Evolutionary conservation across 2,113 vertebrate species (phyloP).

Genomic region (Chloropsis cyanopogon): DNA sequence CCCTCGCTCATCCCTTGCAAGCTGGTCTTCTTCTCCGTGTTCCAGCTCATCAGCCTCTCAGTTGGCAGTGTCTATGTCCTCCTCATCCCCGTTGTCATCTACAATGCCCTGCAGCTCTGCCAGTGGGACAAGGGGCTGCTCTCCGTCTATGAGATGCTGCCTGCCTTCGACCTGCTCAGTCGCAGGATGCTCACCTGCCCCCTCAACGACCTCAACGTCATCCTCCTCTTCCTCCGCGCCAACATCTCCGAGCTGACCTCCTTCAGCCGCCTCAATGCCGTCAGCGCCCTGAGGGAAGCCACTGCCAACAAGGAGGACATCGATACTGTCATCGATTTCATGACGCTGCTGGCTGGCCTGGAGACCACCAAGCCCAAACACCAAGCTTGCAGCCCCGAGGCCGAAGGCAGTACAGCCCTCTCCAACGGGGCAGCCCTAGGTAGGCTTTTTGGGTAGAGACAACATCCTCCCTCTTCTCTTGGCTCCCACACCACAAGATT

Average conservation of each 20-base stretch:
- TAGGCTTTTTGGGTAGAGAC: background rate
- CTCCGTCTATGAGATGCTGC: slow-evolving; percentile 91
- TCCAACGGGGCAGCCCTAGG: background rate
- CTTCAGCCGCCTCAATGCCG: slow-evolving; percentile 84
- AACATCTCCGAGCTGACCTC: slow-evolving; percentile 88
- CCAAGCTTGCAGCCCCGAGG: accelerated
- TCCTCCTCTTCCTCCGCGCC: slow-evolving; percentile 89
- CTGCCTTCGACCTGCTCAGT: slow-evolving; percentile 87
- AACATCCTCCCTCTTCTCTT: background rate
- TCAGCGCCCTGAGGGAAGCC: slow-evolving; percentile 82
- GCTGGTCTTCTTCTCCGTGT: slow-evolving; percentile 84
- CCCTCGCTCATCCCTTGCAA: slow-evolving; percentile 87
- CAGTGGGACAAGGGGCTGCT: slow-evolving; percentile 92
- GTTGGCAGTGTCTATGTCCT: slow-evolving; percentile 81
- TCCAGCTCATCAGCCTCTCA: slow-evolving; percentile 88
- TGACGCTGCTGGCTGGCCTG: slow-evolving; percentile 89
- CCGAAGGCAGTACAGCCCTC: background rate
- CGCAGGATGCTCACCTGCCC: slow-evolving; percentile 88
- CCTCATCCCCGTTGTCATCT: slow-evolving; percentile 82
- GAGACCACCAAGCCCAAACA: slow-evolving; percentile 69
- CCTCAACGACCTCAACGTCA: slow-evolving; percentile 90
- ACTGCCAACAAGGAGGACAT: slow-evolving; percentile 68
- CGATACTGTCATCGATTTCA: slow-evolving; percentile 90
- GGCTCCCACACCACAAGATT: background rate
- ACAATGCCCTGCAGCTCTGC: slow-evolving; percentile 87